Evolutionary conservation across 2,888 invertebrate species (phyloP), one percentile per base, ranked within the genome.

Genomic region (Acanthosepion pharaonis): DNA sequence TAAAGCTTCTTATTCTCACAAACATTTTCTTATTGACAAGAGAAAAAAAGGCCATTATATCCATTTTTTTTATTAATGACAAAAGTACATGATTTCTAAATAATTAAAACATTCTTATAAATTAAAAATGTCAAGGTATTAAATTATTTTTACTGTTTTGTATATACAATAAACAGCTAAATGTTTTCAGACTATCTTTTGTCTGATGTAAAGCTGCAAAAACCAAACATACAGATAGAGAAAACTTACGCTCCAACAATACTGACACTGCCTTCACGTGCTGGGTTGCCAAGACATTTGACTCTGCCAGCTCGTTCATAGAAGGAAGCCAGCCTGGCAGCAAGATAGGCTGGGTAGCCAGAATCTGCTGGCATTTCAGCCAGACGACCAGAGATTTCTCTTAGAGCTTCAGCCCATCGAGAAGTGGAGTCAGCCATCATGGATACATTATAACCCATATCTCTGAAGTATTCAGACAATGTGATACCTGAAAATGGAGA

Each of bases 381-480:
- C 97, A 99, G 98, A 98, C 99, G 99, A 97, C 98, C 99, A 0
- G 99, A 99, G 98, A 99, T 99, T 98, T 99, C 99, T 98, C 99
- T 98, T 98, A 99, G 98, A 96, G 99, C 99, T 98, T 99, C 99
- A 95, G 99, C 99, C 99, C 99, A 99, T 98, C 99, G 99, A 28
- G 99, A 99, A 48, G 99, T 99, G 55, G 99, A 99, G 98, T 99
- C 99, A 95, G 99, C 99, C 99, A 99, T 99, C 99, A 99, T 99
- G 96, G 99, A 99, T 93, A 99, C 99, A 97, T 99, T 99, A 98
- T 99, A 99, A 97, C 99, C 99, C 99, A 99, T 99, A 98, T 98
- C 98, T 96, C 98, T 98, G 98, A 99, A 99, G 98, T 99, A 99
- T 98, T 99, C 99, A 53, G 99, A 99, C n/a, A 99, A 98, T 0